These are phyloP conservation scores for Corythornis leucogaster DNA, from an alignment of 2,797 vertebrate genomes.

Conservation along the genomic window DNA sequence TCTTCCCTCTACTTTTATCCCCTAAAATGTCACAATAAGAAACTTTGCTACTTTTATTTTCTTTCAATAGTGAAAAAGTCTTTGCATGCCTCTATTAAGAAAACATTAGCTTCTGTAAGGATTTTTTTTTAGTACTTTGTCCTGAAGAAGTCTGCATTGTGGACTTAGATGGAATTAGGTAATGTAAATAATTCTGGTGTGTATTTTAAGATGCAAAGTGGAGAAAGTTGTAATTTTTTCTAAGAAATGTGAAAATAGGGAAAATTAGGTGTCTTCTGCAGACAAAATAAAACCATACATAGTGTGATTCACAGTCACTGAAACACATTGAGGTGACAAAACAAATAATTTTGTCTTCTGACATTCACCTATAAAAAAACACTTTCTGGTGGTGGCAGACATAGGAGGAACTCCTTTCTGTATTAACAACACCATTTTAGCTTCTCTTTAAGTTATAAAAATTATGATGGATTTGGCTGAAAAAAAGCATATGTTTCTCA, in stretches of 20 bases:
- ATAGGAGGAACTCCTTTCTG: background rate
- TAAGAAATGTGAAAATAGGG: background rate
- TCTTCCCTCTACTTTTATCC: background rate
- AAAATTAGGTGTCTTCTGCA: background rate
- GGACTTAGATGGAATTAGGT: background rate
- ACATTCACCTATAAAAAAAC: background rate
- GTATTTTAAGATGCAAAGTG: background rate
- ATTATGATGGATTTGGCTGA: background rate
- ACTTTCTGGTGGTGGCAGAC: background rate
- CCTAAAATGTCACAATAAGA: background rate
- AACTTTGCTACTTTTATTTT: background rate
- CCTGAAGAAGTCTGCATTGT: background rate
- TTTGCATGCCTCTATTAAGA: background rate
- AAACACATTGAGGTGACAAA: background rate
- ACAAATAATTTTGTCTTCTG: background rate
- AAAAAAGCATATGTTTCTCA: accelerated
- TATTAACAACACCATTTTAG: background rate
- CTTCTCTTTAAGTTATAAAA: background rate
- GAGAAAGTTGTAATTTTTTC: background rate
- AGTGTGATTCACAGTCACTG: background rate
- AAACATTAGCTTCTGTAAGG: background rate
- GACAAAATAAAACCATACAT: background rate
- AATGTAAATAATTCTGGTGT: background rate
- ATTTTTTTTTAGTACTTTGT: background rate
- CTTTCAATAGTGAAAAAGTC: background rate